Evolutionary conservation across 2,113 vertebrate species (phyloP), one percentile per base, ranked within the genome.

Genomic region (Myrmophylax atrothorax): DNA sequence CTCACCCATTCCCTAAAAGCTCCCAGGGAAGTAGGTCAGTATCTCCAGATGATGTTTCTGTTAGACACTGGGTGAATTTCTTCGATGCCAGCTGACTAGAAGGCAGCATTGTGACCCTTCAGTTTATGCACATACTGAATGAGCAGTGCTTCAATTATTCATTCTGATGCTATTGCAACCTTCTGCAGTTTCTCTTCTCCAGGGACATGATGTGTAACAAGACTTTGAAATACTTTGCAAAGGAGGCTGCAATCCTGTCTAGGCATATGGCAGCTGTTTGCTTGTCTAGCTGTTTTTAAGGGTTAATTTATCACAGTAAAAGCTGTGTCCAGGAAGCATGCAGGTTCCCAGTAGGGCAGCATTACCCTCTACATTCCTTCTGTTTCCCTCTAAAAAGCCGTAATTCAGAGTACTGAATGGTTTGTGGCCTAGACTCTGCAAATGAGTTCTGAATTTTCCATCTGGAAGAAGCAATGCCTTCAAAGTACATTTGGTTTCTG

Each of bases 81-180:
- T 88, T 75, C 15, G 0, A 87, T 78, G 86, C 81, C 10, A 9
- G 50, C 88, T 78, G 84, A n/a, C 79, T 83, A 40, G 87, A 70
- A 89, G 83, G 89, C 69, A 46, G 70, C 84, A 6, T 14, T 76
- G 76, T 96, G 94, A 95, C 89, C 96, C 93, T 87, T 94, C 66
- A 11, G 33, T 89, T 95, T 88, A 66, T 95, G 94, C 96, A 89
- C 94, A 84, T 37, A 33, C 85, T 84, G 95, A 97, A 94, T 72
- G 82, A 87, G 55, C 67, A 6, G 5, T 37, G 87, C 89, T 96
- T 96, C 93, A 96, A 82, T 96, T 97, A 96, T 96, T 97, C 90
- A 96, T 96, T 70, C 91, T 40, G 78, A 66, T 83, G 87, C 89
- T 81, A 82, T 85, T 93, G 90, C 88, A 96, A 63, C 94, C 92